Base-by-base conservation (phyloP, 2,113 vertebrate species). In the Engystomops pustulosus region DNA sequence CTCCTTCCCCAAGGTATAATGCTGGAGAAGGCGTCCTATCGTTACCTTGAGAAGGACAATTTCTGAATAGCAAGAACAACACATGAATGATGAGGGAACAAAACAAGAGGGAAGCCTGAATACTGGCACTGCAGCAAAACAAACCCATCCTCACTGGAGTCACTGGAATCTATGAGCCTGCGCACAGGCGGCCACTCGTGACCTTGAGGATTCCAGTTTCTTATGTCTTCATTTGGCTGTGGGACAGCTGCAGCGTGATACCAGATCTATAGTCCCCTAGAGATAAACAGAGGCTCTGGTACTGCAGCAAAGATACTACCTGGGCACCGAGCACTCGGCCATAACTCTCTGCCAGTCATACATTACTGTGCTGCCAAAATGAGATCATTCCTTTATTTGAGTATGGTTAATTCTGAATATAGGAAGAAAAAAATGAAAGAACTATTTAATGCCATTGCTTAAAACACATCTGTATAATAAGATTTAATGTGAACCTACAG, bases 171-270 rank as follows among this genome's bases (percentile, higher is more conserved):
- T 23, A 30, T 0, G 82, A 84, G 60, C 36, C 38, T 76, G 81
- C 70, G 45, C 34, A 32, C 23, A 77, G 55, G 55, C 53, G 67
- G 58, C 55, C 60, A 77, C 72, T 77, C 27, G 36, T 78, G 82
- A 84, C 82, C 82, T 84, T 84, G 82, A 84, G 74, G 82, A 78
- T 84, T 69, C 47, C 74, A 58, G 72, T 78, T 84, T 84, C 82
- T 45, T 78, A 34, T 44, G 74, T 68, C 60, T 78, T 72, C 74
- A 77, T 68, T 68, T 84, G 81, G 72, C 82, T 78, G 60, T 78
- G 62, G 81, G 81, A 77, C 58, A 67, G 71, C 81, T 84, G 82
- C 82, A 78, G 45, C 45, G 32, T 78, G 82, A 78, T 44, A 78
- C 82, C 45, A 84, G 45, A 84, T 77, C 82, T 58, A 84, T 49